Conservation (phyloP, 2,888 invertebrate species). For the Hesperia comma region DNA sequence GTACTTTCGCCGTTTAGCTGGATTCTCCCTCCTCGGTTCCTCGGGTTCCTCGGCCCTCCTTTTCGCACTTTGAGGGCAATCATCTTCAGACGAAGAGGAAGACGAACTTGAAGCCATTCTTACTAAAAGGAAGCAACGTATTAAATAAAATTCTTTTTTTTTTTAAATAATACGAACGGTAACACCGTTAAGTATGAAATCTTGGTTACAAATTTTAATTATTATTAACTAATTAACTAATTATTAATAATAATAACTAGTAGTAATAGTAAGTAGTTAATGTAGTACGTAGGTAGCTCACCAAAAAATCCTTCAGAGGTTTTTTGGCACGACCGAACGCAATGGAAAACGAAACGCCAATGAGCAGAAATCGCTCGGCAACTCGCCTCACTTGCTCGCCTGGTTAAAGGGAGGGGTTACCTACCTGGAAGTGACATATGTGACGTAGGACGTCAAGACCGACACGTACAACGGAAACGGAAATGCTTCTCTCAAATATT, state of each 20-base stretch:
- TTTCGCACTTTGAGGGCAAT: background rate
- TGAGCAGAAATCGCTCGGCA: background rate
- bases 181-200: slow-evolving; percentile 1
- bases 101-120: background rate
- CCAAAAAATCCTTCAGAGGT: background rate
- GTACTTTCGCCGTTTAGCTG: background rate
- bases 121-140: background rate
- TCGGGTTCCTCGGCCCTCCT: background rate
- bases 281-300: background rate
- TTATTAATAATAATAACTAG: too few relatives aligned
- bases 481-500: background rate
- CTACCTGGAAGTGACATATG: background rate
- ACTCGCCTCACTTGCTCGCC: slow-evolving; percentile 2
- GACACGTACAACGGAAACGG: background rate
- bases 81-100: background rate
- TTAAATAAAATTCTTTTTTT: background rate
- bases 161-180: slow-evolving; percentile 1
- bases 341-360: slow-evolving; percentile 2
- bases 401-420: slow-evolving; percentile 1
- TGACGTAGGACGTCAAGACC: background rate
- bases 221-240: background rate
- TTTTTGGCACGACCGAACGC: background rate
- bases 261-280: too few relatives aligned
- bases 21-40: background rate
- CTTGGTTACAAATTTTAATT: too few relatives aligned